Evolutionary conservation across 2,113 vertebrate genomes (phyloP).

Genomic region (Heterotis niloticus): DNA sequence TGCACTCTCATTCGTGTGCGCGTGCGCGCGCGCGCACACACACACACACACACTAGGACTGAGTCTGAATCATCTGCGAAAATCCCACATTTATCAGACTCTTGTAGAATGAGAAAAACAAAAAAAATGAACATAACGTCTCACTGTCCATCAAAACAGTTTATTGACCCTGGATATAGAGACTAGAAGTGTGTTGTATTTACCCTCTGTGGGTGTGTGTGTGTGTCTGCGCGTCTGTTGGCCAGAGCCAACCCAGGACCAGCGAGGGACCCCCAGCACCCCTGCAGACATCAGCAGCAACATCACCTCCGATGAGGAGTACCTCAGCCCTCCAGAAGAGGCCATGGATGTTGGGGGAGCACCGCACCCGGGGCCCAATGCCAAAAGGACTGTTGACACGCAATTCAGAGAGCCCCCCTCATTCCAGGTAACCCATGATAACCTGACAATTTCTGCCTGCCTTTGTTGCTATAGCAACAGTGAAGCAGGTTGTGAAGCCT

Average conservation of each 20-base stretch:
- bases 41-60: too few species aligned
- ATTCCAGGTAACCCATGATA: slow-evolving; percentile 74
- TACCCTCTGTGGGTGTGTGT: too few species aligned
- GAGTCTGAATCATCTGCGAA: too few species aligned
- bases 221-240: not conserved
- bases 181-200: not conserved
- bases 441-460: not conserved
- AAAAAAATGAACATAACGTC: too few species aligned
- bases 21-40: too few species aligned
- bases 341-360: slow-evolving; percentile 70
- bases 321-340: slow-evolving; percentile 91
- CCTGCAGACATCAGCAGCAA: slow-evolving; percentile 80
- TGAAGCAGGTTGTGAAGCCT: not conserved
- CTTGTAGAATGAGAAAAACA: too few species aligned
- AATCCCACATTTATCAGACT: too few species aligned
- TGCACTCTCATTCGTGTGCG: too few species aligned
- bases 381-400: slow-evolving; percentile 52
- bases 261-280: slow-evolving; percentile 56
- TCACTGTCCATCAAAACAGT: not conserved
- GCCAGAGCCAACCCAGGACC: slow-evolving; percentile 56
- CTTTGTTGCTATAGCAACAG: not conserved
- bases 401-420: slow-evolving; percentile 82
- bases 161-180: too few species aligned
- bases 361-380: slow-evolving; percentile 54
- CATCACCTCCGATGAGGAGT: slow-evolving; percentile 94